A percentile compares a stretch with the other conserved stretches of the same genome.
These are phyloP conservation scores for Oscheius sp. DNA, from an alignment of 2,888 invertebrate species.

Conservation along the genomic window DNA sequence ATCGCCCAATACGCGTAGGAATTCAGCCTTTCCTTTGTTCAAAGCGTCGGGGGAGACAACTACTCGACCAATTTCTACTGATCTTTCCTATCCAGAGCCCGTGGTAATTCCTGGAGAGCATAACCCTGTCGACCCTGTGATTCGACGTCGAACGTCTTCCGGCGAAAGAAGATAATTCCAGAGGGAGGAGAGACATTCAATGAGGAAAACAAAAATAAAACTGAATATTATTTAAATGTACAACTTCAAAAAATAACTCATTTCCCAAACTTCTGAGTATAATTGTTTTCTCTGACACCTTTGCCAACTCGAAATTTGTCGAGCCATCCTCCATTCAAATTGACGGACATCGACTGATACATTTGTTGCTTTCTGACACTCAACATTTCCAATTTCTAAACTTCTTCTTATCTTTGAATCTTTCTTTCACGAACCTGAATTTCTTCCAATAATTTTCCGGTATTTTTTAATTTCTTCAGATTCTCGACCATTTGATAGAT, in stretches of 20 bases:
- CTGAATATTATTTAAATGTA: too few relatives aligned
- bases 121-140: too few relatives aligned
- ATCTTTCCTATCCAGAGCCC: too few relatives aligned
- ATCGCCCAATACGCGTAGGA: too few relatives aligned
- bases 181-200: too few relatives aligned
- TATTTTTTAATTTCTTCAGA: neutral
- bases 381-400: constrained; percentile 26
- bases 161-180: too few relatives aligned
- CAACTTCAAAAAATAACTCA: neutral
- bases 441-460: neutral
- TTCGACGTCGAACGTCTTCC: too few relatives aligned
- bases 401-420: neutral
- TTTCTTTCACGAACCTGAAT: neutral
- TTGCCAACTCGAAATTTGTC: neutral
- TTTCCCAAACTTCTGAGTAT: neutral
- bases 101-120: too few relatives aligned
- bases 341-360: neutral
- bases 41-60: too few relatives aligned
- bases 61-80: too few relatives aligned
- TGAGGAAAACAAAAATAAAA: too few relatives aligned
- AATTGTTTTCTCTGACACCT: neutral
- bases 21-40: too few relatives aligned
- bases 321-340: constrained; percentile 6
- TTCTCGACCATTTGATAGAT: constrained; percentile 4
- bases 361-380: neutral